Conservation (phyloP, 2,797 vertebrate species). For the Capromys pilorides region DNA sequence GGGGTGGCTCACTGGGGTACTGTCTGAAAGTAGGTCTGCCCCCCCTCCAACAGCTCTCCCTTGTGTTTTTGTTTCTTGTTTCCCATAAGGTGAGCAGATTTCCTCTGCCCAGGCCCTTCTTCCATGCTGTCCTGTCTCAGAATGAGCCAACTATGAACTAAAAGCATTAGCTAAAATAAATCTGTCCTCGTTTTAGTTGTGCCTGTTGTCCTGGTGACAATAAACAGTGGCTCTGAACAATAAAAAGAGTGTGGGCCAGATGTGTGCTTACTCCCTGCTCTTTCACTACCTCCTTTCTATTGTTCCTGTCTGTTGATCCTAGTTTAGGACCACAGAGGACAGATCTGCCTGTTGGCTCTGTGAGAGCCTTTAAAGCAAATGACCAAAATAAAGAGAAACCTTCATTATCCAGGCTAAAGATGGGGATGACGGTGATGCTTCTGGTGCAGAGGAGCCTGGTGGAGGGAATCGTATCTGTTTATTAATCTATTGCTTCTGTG, state of each 20-base stretch:
- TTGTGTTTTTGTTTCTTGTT: neutral
- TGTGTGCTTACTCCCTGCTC: accelerated
- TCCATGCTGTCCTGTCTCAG: neutral
- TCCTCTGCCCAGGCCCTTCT: neutral
- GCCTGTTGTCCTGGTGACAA: neutral
- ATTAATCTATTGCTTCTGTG: neutral
- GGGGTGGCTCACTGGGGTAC: neutral
- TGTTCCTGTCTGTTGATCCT: neutral
- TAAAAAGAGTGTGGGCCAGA: neutral
- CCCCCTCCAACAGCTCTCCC: neutral
- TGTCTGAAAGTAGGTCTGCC: neutral
- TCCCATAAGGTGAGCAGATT: neutral
- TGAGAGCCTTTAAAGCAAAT: neutral
- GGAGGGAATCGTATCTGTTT: neutral
- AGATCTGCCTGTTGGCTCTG: neutral
- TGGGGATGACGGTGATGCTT: neutral
- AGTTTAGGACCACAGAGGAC: too few species aligned
- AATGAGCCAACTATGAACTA: neutral
- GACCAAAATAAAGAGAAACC: neutral
- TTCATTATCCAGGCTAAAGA: neutral
- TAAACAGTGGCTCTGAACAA: neutral
- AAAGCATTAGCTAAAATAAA: neutral
- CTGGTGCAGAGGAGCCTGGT: neutral
- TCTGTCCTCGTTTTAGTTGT: neutral
- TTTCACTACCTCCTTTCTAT: neutral